These are phyloP conservation scores for Saccostrea echinata DNA, from an alignment of 1,140 invertebrate species.

Conservation along the genomic window DNA sequence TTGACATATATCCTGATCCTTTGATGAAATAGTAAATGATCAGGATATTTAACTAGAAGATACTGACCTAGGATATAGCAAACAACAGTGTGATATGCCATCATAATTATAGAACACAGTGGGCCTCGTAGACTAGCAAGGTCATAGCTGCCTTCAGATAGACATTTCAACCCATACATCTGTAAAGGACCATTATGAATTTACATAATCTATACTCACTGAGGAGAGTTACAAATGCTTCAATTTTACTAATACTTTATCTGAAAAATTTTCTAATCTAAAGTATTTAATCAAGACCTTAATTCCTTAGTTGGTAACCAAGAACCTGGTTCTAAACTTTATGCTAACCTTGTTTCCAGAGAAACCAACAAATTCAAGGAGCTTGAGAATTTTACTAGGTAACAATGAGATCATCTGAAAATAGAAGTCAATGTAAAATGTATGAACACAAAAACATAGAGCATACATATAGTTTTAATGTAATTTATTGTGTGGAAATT, in stretches of 20 bases:
- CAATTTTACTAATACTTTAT: no score
- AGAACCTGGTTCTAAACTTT: background rate
- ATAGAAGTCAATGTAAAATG: constrained; percentile 21
- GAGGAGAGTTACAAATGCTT: no score
- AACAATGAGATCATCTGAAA: constrained; percentile 93
- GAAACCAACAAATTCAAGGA: constrained; percentile 97
- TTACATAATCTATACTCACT: no score
- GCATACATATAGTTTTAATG: no score
- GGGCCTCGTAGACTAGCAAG: constrained; percentile 89
- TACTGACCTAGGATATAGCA: constrained; percentile 86
- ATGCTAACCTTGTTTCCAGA: constrained; percentile 92
- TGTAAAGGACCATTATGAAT: constrained; percentile 42
- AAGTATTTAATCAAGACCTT: background rate
- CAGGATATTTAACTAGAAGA: no score
- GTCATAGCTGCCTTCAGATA: constrained; percentile 86
- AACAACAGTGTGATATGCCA: constrained; percentile 92
- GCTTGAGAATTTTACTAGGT: constrained; percentile 90
- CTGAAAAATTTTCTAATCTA: background rate
- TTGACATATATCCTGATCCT: no score
- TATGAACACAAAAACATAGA: no score
- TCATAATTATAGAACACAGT: constrained; percentile 90
- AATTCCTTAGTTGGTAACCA: background rate
- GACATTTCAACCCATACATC: constrained; percentile 86
- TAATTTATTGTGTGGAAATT: no score
- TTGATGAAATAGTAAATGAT: no score